A percentile compares a stretch with the other conserved stretches of the same genome.
phyloP scores from a whole-genome alignment of 2,797 vertebrate genomes.

The Hafferia zeledoni region DNA sequence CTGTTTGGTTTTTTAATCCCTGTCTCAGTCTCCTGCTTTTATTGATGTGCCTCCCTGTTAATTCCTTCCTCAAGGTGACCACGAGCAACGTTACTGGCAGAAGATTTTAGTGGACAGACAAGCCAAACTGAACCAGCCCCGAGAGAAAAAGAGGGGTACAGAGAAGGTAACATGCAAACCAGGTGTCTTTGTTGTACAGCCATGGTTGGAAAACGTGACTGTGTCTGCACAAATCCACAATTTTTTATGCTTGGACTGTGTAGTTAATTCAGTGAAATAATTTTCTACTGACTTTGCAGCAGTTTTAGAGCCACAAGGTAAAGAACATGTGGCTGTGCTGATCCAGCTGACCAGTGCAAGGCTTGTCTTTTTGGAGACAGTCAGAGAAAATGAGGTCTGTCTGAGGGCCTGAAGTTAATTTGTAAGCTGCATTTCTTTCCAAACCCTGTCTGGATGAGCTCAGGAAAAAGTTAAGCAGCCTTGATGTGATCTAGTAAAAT shows the following conservation, averaged over 20 bases:
- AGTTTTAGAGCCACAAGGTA: not conserved
- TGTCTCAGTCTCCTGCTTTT: fast-evolving
- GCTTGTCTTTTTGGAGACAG: not conserved
- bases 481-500: not conserved
- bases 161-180: conserved; percentile 85
- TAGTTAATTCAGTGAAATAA: not conserved
- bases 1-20: too few relatives aligned
- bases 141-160: conserved; percentile 94
- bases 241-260: too few relatives aligned
- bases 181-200: not conserved
- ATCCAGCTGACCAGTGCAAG: not conserved
- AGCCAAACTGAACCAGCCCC: conserved; percentile 94
- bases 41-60: not conserved
- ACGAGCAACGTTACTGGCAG: conserved; percentile 97
- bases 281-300: not conserved
- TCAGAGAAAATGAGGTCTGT: not conserved
- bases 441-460: not conserved
- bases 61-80: conserved; percentile 81
- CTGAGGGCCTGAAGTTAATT: not conserved
- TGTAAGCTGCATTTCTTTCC: not conserved
- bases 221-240: fast-evolving
- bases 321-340: not conserved
- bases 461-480: not conserved
- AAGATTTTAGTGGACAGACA: conserved; percentile 98
- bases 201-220: fast-evolving